Evolutionary conservation across 2,113 vertebrate species (phyloP).

Genomic region (Halcyon senegalensis): DNA sequence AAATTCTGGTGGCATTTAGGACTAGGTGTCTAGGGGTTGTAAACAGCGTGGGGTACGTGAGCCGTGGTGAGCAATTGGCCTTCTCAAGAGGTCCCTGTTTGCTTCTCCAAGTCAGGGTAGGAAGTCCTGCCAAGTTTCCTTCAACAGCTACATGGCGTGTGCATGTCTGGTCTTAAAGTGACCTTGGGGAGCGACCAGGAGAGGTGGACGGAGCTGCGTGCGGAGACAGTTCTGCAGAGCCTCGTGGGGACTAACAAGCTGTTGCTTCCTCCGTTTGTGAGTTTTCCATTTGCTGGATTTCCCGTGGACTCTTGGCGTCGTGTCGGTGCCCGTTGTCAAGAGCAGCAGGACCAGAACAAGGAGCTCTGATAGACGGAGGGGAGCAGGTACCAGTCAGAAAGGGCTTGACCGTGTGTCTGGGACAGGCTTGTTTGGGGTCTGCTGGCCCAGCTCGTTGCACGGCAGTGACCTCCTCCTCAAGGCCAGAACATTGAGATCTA

Average conservation of each 20-base stretch:
- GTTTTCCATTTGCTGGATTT: background rate
- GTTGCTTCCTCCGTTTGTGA: background rate
- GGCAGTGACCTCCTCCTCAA: accelerated
- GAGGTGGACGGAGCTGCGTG: too few species aligned
- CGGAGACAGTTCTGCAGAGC: background rate
- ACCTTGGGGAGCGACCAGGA: too few species aligned
- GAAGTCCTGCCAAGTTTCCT: background rate
- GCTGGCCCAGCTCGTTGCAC: background rate
- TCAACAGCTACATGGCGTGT: background rate
- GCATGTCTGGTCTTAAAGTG: background rate
- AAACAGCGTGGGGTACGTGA: background rate
- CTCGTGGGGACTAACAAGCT: background rate
- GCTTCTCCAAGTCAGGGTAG: background rate
- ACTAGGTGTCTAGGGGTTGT: background rate
- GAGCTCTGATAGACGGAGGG: background rate
- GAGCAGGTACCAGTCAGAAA: background rate
- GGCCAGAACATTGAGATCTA: background rate
- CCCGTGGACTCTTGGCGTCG: too few species aligned
- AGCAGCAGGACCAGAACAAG: background rate
- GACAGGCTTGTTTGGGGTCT: too few species aligned
- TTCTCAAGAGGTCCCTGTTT: background rate
- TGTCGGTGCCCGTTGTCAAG: background rate
- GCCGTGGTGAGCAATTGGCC: background rate
- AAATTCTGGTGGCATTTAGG: background rate
- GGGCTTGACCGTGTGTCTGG: background rate